Conservation (phyloP, 2,888 invertebrate genomes). For the Boloria euphrosyne region DNA sequence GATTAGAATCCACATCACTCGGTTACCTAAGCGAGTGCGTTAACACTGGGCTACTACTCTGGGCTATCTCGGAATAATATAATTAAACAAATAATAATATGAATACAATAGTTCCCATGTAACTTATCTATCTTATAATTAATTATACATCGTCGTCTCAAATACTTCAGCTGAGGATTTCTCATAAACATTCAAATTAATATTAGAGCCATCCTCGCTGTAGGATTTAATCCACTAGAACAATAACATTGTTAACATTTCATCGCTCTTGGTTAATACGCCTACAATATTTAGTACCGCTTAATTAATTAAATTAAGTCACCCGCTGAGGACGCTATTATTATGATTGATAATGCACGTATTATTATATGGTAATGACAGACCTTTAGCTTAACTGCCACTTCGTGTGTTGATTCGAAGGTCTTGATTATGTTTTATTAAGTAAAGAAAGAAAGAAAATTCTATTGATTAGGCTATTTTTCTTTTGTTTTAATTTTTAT, state of each 20-base stretch:
- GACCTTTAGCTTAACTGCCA: conserved; percentile 9
- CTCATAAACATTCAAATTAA: conserved; percentile 71
- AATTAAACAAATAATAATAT: too few relatives aligned
- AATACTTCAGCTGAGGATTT: conserved; percentile 64
- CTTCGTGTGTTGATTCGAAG: background rate
- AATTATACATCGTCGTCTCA: conserved; percentile 53
- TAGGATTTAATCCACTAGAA: conserved; percentile 72
- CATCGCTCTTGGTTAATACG: conserved; percentile 66
- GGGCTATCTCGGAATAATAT: too few relatives aligned
- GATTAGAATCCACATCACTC: too few relatives aligned
- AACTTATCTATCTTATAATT: conserved; percentile 49
- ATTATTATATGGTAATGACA: conserved; percentile 15
- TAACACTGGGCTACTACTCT: too few relatives aligned
- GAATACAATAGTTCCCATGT: conserved; percentile 18
- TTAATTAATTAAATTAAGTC: conserved; percentile 74
- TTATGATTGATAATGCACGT: conserved; percentile 65
- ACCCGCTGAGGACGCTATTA: conserved; percentile 62
- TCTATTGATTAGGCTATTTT: background rate
- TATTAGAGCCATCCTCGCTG: conserved; percentile 62
- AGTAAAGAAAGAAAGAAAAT: background rate
- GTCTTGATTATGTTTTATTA: background rate
- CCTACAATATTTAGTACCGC: conserved; percentile 69
- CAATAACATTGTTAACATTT: conserved; percentile 77
- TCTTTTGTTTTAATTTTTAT: too few relatives aligned
- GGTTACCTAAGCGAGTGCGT: too few relatives aligned